phyloP scores from a whole-genome alignment of 2,113 vertebrate genomes.

The Todiramphus chloris region DNA sequence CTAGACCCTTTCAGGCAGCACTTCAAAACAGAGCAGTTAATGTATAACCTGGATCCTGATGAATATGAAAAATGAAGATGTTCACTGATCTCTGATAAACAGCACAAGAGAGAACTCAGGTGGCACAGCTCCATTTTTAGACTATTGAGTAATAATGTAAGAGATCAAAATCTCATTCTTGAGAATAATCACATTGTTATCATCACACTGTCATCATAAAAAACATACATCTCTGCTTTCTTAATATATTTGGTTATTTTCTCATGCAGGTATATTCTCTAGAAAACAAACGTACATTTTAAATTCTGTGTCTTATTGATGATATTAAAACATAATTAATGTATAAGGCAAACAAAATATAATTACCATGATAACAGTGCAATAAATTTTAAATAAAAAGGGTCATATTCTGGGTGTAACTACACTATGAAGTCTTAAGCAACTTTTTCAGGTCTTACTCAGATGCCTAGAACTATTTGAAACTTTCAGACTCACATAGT shows the following conservation, averaged over 20 bases:
- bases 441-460: not conserved
- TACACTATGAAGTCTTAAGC: not conserved
- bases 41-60: not conserved
- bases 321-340: not conserved
- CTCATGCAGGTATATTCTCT: not conserved
- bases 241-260: not conserved
- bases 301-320: not conserved
- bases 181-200: slow-evolving; percentile 55
- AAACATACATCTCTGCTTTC: not conserved
- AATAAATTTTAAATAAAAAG: not conserved
- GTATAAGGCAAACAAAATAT: not conserved
- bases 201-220: slow-evolving; percentile 56
- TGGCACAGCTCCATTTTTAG: slow-evolving; percentile 23
- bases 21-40: not conserved
- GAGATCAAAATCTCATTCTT: slow-evolving; percentile 54
- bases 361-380: not conserved
- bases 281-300: not conserved
- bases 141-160: slow-evolving; percentile 51
- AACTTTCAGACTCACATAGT: not conserved
- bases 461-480: not conserved
- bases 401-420: not conserved
- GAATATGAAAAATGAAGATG: slow-evolving; percentile 39
- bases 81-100: slow-evolving; percentile 40
- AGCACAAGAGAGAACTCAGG: not conserved
- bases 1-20: not conserved